phyloP scores from a whole-genome alignment of 1,140 invertebrate genomes.

The Lethrus apterus region DNA sequence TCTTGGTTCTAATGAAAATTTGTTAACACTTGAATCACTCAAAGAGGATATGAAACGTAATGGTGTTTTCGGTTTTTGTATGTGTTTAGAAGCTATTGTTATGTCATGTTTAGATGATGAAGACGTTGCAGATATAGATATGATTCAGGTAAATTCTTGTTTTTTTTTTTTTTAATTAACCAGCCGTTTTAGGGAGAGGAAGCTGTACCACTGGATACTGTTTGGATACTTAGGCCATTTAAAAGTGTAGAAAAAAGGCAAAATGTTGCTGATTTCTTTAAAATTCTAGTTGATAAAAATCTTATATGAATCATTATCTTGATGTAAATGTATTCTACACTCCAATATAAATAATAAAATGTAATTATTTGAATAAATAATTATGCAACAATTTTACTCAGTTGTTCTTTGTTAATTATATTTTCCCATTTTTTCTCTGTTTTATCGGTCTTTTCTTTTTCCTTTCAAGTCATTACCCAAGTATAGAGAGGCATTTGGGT shows the following conservation, averaged over 20 bases:
- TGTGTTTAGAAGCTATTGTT: conserved; percentile 29
- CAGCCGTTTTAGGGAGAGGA: conserved; percentile 17
- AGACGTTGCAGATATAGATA: conserved; percentile 28
- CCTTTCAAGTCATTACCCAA: neutral
- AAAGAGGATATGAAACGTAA: conserved; percentile 20
- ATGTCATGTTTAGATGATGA: conserved; percentile 32
- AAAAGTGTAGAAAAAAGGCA: conserved; percentile 22
- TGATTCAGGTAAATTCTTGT: conserved; percentile 19
- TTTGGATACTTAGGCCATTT: conserved; percentile 29
- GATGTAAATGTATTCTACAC: too few species aligned
- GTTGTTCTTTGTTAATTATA: too few species aligned
- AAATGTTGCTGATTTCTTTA: conserved; percentile 26
- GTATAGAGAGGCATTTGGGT: too few species aligned
- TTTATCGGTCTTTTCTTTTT: neutral
- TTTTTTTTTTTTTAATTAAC: neutral
- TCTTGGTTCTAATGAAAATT: conserved; percentile 25
- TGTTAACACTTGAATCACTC: conserved; percentile 22
- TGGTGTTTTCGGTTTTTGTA: conserved; percentile 24
- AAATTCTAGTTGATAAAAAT: conserved; percentile 25
- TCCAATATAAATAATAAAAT: too few species aligned
- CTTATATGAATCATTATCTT: conserved; percentile 24
- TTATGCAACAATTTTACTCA: too few species aligned
- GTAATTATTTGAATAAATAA: too few species aligned
- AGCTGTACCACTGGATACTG: conserved; percentile 26
- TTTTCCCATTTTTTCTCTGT: neutral